A percentile compares a stretch with the other conserved stretches of the same genome.
These are phyloP conservation scores for Octopus bimaculoides DNA, from an alignment of 1,140 invertebrate species.

Conservation along the genomic window DNA sequence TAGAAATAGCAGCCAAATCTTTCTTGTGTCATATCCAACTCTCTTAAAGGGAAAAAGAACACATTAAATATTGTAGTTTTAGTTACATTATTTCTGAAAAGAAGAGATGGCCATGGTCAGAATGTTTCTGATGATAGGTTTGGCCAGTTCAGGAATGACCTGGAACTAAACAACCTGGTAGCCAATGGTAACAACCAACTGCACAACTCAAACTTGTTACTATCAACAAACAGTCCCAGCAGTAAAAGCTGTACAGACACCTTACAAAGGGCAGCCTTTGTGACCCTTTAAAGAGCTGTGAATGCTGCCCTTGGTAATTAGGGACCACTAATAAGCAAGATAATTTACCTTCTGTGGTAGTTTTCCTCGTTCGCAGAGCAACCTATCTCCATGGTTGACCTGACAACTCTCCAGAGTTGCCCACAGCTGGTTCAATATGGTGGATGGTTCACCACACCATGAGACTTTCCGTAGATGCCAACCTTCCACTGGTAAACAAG, in stretches of 20 bases:
- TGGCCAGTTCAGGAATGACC: background rate
- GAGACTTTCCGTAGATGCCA: constrained; percentile 53
- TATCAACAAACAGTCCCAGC: background rate
- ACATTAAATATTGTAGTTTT: no score
- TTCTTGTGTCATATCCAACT: no score
- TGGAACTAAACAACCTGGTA: background rate
- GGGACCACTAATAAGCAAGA: background rate
- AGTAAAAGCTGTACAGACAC: background rate
- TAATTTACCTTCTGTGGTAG: constrained; percentile 47
- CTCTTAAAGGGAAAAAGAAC: no score
- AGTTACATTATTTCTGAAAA: no score
- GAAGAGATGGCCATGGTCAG: no score
- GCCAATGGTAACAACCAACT: background rate
- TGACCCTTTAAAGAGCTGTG: background rate
- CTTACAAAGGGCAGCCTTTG: background rate
- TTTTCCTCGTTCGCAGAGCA: constrained; percentile 43
- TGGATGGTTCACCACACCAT: constrained; percentile 47
- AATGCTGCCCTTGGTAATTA: background rate
- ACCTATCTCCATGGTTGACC: constrained; percentile 43
- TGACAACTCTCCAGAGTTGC: constrained; percentile 31
- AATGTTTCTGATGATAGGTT: no score
- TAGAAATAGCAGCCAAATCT: no score
- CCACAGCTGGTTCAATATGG: constrained; percentile 43
- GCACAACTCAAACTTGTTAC: no score
- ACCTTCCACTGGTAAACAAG: constrained; percentile 28